phyloP scores from a whole-genome alignment of 1,140 invertebrate genomes.

The Macrosteles quadrilineatus region DNA sequence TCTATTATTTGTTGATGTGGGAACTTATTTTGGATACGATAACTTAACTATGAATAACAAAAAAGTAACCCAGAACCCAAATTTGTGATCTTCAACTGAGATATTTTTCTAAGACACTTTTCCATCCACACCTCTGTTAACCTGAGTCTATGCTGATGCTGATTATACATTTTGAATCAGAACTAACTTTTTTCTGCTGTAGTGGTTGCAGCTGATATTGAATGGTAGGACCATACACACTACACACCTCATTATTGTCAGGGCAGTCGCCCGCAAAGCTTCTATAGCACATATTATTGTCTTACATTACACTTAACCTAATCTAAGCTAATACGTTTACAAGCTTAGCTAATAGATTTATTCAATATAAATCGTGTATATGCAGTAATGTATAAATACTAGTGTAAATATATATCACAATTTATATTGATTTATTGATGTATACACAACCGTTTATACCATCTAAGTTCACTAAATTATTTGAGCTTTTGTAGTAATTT shows the following conservation, averaged over 20 bases:
- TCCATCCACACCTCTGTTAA: too few species aligned
- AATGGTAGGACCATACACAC: neutral
- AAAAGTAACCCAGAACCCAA: too few species aligned
- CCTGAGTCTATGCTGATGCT: too few species aligned
- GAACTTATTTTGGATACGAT: too few species aligned
- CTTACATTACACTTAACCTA: conserved; percentile 11
- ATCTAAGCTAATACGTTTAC: conserved; percentile 8
- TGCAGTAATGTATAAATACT: neutral
- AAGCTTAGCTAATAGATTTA: conserved; percentile 21
- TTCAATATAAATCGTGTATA: conserved; percentile 21
- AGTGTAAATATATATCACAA: conserved; percentile 27
- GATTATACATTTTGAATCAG: too few species aligned
- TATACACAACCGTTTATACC: conserved; percentile 10
- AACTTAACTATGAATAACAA: too few species aligned
- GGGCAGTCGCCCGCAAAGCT: neutral
- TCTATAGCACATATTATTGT: conserved; percentile 4
- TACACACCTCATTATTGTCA: conserved; percentile 22
- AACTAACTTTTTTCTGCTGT: too few species aligned
- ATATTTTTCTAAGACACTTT: too few species aligned
- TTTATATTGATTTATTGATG: neutral
- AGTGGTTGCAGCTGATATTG: too few species aligned
- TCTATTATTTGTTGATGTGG: too few species aligned
- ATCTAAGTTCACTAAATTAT: conserved; percentile 20
- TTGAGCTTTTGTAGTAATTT: conserved; percentile 23
- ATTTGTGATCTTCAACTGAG: too few species aligned